Conservation (phyloP, 1,140 invertebrate genomes). For the Mercenaria mercenaria region DNA sequence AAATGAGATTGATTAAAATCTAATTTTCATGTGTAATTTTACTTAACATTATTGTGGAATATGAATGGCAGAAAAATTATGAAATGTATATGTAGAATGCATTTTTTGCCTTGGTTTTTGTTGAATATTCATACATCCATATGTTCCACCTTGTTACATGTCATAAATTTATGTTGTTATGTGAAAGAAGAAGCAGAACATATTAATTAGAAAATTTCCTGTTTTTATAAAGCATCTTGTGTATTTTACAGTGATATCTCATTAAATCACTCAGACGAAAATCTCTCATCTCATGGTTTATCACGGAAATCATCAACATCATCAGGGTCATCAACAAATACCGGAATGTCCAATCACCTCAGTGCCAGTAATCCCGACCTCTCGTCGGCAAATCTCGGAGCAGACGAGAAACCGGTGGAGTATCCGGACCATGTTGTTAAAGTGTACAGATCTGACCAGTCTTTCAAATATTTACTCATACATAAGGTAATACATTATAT, state of each 20-base stretch:
- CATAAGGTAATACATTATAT: slow-evolving; percentile 91
- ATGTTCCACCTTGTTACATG: no score
- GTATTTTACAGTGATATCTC: slow-evolving; percentile 65
- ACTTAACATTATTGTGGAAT: no score
- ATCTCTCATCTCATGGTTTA: slow-evolving; percentile 73
- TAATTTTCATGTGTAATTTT: no score
- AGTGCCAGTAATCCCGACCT: slow-evolving; percentile 97
- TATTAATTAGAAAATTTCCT: no score
- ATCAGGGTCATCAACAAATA: slow-evolving; percentile 71
- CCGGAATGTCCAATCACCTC: slow-evolving; percentile 76
- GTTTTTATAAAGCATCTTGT: background rate
- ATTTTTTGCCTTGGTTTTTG: no score
- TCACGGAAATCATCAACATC: slow-evolving; percentile 78
- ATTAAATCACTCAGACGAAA: slow-evolving; percentile 81
- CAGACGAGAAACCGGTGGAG: slow-evolving; percentile 89
- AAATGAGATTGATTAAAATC: no score
- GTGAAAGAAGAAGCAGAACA: no score
- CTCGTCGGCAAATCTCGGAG: slow-evolving; percentile 75
- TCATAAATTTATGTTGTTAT: no score
- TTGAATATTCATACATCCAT: no score
- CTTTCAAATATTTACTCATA: slow-evolving; percentile 98
- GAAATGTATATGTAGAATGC: no score
- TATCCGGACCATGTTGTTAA: slow-evolving; percentile 99
- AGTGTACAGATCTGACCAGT: slow-evolving; percentile 96
- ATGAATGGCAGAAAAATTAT: no score